phyloP scores from a whole-genome alignment of 2,113 vertebrate species.

The Burhinus oedicnemus region DNA sequence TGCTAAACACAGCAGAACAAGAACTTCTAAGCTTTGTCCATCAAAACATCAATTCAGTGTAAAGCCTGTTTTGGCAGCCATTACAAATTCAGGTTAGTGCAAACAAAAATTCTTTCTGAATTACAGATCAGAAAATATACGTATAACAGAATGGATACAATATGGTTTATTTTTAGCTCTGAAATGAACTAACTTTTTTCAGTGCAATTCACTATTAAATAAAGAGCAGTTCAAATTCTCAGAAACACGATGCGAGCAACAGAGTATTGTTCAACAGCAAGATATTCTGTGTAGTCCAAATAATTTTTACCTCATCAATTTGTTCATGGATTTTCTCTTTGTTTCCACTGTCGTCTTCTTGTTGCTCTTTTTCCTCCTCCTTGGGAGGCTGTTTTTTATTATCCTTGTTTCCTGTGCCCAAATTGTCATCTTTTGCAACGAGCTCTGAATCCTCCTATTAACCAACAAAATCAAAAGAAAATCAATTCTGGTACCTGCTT shows the following conservation, averaged over 20 bases:
- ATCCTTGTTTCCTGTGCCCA: slow-evolving; percentile 81
- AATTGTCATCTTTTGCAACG: slow-evolving; percentile 92
- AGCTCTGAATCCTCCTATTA: slow-evolving; percentile 88
- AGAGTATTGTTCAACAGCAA: not conserved
- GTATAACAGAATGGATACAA: not conserved
- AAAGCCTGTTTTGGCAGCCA: not conserved
- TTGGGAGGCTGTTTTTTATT: slow-evolving; percentile 81
- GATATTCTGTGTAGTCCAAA: not conserved
- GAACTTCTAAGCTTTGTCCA: not conserved
- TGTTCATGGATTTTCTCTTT: slow-evolving; percentile 92
- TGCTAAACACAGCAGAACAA: not conserved
- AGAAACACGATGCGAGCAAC: not conserved
- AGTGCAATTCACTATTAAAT: not conserved
- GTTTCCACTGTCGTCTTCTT: slow-evolving; percentile 61
- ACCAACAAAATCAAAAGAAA: not conserved
- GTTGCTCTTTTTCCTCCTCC: slow-evolving; percentile 71
- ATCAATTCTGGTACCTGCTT: not conserved
- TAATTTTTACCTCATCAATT: slow-evolving; percentile 86
- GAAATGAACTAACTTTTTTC: not conserved
- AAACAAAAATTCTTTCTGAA: not conserved
- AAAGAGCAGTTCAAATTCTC: not conserved
- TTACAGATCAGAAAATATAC: not conserved
- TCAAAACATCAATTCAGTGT: not conserved
- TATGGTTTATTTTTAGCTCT: not conserved
- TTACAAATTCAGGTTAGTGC: not conserved